Conservation (phyloP, 2,888 invertebrate genomes). For the Lasioglossum oenotherae region DNA sequence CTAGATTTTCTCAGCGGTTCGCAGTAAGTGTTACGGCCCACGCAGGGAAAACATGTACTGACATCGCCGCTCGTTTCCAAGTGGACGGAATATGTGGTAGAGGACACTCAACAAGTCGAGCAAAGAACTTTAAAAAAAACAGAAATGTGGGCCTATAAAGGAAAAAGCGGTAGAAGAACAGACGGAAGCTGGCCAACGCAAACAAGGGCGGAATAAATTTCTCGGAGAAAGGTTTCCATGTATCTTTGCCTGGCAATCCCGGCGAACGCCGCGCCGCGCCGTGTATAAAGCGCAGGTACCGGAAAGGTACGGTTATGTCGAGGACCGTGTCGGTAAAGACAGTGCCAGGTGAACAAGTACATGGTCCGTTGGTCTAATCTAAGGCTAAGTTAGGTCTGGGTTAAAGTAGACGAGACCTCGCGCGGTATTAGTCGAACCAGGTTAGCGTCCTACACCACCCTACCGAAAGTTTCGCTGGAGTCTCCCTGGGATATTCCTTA, state of each 20-base stretch:
- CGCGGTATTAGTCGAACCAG: constrained; percentile 75
- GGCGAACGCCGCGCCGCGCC: constrained; percentile 9
- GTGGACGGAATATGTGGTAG: neutral
- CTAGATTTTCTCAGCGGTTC: neutral
- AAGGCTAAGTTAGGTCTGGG: constrained; percentile 76
- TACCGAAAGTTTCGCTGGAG: constrained; percentile 63
- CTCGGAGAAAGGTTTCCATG: constrained; percentile 39
- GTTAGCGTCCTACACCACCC: constrained; percentile 65
- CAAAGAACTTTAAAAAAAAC: neutral
- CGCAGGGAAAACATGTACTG: neutral
- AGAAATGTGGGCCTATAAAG: neutral
- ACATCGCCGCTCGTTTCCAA: neutral
- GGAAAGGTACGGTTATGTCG: constrained; percentile 68
- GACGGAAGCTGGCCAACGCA: neutral
- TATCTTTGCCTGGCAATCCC: constrained; percentile 53
- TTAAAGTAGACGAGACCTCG: constrained; percentile 76
- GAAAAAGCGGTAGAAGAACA: neutral
- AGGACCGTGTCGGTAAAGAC: constrained; percentile 59
- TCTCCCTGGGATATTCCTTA: constrained; percentile 60
- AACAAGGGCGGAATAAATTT: constrained; percentile 35
- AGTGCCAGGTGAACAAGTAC: constrained; percentile 66
- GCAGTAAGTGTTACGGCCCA: neutral
- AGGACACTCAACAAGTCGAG: neutral
- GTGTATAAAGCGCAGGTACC: constrained; percentile 59
- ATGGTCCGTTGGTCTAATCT: constrained; percentile 78